Percentiles rank a stretch among this genome's conserved stretches.
Conservation (phyloP, 2,888 invertebrate species). For the Rhimphoctona megacephalus region DNA sequence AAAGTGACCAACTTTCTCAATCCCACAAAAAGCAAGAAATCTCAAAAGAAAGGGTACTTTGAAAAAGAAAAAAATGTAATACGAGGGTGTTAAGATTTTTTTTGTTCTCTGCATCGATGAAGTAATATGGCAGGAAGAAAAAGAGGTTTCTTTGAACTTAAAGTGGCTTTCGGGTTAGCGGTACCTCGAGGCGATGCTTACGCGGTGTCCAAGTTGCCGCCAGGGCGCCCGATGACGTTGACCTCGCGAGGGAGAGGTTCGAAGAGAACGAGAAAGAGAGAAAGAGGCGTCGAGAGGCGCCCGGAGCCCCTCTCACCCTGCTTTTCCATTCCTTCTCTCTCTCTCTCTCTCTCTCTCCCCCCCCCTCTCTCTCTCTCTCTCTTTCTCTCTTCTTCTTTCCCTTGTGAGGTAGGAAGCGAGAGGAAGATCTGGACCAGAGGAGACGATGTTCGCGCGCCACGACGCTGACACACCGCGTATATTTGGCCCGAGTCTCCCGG, state of each 20-base stretch:
- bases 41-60: background rate
- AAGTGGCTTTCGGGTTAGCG: conserved; percentile 43
- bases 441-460: conserved; percentile 80
- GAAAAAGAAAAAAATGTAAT: background rate
- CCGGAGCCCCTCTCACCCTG: conserved; percentile 44
- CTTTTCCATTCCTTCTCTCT: background rate
- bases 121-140: background rate
- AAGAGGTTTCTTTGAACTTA: conserved; percentile 11
- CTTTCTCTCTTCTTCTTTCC: conserved; percentile 12
- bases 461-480: conserved; percentile 85
- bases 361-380: conserved; percentile 27
- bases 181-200: conserved; percentile 55
- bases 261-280: conserved; percentile 62
- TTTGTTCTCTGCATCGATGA: conserved; percentile 1
- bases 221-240: conserved; percentile 81
- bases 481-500: conserved; percentile 79
- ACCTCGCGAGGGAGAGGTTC: conserved; percentile 80
- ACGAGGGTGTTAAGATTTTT: background rate
- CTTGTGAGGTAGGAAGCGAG: conserved; percentile 76
- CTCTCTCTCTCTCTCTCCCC: background rate
- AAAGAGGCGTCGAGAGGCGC: conserved; percentile 65
- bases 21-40: background rate
- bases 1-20: background rate
- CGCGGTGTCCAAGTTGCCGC: conserved; percentile 61
- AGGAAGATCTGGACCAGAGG: conserved; percentile 73